phyloP scores from a whole-genome alignment of 2,888 invertebrate species.

The Unio delphinus region DNA sequence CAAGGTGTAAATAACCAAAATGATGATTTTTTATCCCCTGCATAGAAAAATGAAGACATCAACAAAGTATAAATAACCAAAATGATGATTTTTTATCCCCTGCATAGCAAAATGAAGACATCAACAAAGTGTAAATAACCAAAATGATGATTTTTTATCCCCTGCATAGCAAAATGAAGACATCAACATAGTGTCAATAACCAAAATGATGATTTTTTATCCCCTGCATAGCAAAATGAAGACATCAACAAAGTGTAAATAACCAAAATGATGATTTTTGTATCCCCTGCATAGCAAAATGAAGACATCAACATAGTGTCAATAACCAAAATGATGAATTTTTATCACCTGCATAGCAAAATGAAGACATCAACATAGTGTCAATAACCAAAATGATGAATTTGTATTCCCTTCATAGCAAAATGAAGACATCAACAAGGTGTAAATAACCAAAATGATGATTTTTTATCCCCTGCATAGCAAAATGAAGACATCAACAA shows the following conservation, averaged over 20 bases:
- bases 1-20: background rate
- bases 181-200: background rate
- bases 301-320: background rate
- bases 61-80: no score
- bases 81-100: no score
- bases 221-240: background rate
- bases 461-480: background rate
- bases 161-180: background rate
- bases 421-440: background rate
- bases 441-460: background rate
- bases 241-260: no score
- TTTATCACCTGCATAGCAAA: background rate
- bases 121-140: background rate
- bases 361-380: background rate
- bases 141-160: background rate
- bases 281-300: no score
- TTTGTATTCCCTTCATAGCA: no score
- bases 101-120: background rate
- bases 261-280: no score
- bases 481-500: background rate
- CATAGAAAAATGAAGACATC: background rate
- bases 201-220: background rate
- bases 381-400: no score
- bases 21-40: no score
- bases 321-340: background rate